Base-by-base conservation (phyloP, 1,140 invertebrate genomes). In the Bombus affinis region DNA sequence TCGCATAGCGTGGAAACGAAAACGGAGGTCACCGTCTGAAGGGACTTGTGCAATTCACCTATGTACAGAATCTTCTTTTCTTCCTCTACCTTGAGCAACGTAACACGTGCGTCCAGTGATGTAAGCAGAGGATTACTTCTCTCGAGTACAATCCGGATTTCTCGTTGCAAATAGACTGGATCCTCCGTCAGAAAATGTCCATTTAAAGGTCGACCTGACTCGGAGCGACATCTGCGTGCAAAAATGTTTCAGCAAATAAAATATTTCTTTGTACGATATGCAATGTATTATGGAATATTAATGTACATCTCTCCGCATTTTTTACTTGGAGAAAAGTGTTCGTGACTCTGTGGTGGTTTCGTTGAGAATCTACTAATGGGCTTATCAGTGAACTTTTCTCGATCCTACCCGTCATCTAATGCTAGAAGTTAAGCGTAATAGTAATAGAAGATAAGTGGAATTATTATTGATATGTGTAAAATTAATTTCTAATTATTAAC, bases 11-110 rank as follows among this genome's bases (percentile, higher is more conserved):
- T 75, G 78, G 81, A 87, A 90, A 91, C 90, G 92, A 90, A 91
- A 89, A 88, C 88, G 93, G 92, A 93, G 93, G 92, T 94, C 93
- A 93, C 93, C 93, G 92, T 84, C 93, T 93, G 91, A 91, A 76
- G 87, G 93, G 92, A 91, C 93, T 94, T 91, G 92, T 87, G 87
- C 88, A 89, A 91, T 88, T 92, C 91, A 89, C 86, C 88, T 90
- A 88, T 88, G 42, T 83, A 39, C 4, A 42, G 70, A 92, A 83
- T 92, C 86, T 81, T 86, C 90, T 84, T 88, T 72, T 83, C 70
- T 44, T 75, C 44, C 9, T 68, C 68, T 42, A 35, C 79, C 44
- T 79, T 65, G 79, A 79, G 76, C 86, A 72, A 85, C 78, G 86
- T 73, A 88, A 89, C 81, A 74, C 83, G n/a, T 62, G 81, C 68